Base-by-base conservation (phyloP, 2,797 vertebrate species). In the Eospalax fontanierii region DNA sequence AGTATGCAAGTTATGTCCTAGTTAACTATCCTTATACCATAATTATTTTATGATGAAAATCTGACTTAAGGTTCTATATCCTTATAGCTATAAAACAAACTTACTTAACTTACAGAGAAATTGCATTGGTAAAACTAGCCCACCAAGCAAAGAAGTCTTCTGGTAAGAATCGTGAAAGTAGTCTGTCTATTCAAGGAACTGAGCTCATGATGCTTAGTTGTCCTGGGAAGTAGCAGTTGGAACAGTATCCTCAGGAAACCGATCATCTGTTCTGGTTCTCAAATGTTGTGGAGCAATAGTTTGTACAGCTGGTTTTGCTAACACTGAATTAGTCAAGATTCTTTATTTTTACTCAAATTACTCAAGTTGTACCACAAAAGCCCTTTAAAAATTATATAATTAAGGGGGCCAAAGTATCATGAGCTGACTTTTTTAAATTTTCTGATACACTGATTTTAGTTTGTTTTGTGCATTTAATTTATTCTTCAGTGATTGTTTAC, bases 331-430 rank as follows among this genome's bases (percentile, higher is more conserved):
- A 65, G 50, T 80, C 43, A 84, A 73, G 19, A 57, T 89, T 57
- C 38, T 76, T 94, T 94, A 21, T 68, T 96, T 91, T 91, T 87
- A 16, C 46, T 46, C 46, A 94, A 92, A 89, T 75, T 61, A 57
- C 22, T 86, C 28, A 88, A 95, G 76, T 10, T 15, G 16, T 76
- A 90, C 12, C 2, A 38, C 63, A 84, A 90, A 68, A 5, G 1
- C 82, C 6, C 43, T 78, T 63, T 73, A 81, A 87, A 91, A 57
- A 15, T 74, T 70, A 57, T 38, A 2, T 78, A 82, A 85, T 14
- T 35, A 57, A 22, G 26, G 76, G 68, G 54, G 73, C 26, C 3
- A 70, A 71, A 15, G 16, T 16, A 40, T 46, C 46, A 6, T 35
- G 19, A 21, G 6, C 59, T 6, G 71, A 38, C 1, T 59, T 3